Conservation (phyloP, 2,113 vertebrate genomes). For the Cercocebus atys region DNA sequence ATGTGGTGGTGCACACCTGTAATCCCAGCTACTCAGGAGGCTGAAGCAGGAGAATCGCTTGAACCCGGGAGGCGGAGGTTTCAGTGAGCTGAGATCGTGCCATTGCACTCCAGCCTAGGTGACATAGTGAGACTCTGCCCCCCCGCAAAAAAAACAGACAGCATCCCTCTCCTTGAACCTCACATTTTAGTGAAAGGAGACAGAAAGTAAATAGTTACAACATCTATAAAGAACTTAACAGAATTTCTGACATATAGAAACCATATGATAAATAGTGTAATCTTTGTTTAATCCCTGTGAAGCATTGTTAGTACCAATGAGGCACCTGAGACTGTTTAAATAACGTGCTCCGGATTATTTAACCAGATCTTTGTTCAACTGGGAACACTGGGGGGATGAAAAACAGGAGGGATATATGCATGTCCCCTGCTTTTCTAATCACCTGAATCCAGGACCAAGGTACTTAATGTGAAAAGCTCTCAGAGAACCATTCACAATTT, state of each 20-base stretch:
- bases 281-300: background rate
- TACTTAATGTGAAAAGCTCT: background rate
- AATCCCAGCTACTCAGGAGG: too few relatives aligned
- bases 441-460: background rate
- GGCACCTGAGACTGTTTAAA: background rate
- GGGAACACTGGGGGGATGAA: too few relatives aligned
- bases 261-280: background rate
- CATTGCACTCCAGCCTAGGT: too few relatives aligned
- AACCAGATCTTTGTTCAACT: background rate
- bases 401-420: accelerated
- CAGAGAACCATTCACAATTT: background rate
- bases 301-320: background rate
- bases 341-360: background rate
- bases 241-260: background rate
- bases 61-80: too few relatives aligned
- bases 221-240: background rate
- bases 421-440: background rate
- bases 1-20: too few relatives aligned
- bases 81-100: too few relatives aligned
- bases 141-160: background rate
- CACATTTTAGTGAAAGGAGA: background rate
- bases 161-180: background rate
- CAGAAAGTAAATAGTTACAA: background rate
- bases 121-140: too few relatives aligned
- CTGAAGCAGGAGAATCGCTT: too few relatives aligned